Percentiles rank a stretch among this genome's conserved stretches.
Evolutionary conservation across 2,888 invertebrate species (phyloP).

Genomic region (Muschampia plurimacula): DNA sequence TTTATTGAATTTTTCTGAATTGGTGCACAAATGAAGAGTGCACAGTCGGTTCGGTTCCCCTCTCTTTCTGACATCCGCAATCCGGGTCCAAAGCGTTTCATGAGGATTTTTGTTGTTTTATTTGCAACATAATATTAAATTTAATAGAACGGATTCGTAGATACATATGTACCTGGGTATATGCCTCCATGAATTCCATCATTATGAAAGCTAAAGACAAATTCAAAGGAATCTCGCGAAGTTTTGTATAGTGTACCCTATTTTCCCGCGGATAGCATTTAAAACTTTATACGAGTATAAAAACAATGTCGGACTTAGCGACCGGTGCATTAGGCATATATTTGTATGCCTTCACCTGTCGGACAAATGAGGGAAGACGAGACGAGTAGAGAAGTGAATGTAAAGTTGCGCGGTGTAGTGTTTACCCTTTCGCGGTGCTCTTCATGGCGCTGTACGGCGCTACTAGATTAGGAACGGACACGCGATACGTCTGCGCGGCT

Average conservation of each 20-base stretch:
- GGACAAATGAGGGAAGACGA: slow-evolving; percentile 47
- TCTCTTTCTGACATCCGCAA: slow-evolving; percentile 71
- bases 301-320: slow-evolving; percentile 52
- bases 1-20: slow-evolving; percentile 84
- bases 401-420: slow-evolving; percentile 64
- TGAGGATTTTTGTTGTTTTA: slow-evolving; percentile 65
- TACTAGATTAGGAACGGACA: slow-evolving; percentile 53
- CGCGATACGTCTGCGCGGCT: slow-evolving; percentile 61
- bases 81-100: slow-evolving; percentile 57
- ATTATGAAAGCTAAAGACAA: slow-evolving; percentile 42
- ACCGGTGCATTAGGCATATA: slow-evolving; percentile 53
- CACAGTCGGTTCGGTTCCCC: slow-evolving; percentile 66
- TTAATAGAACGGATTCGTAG: no score
- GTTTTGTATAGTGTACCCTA: slow-evolving; percentile 37
- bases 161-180: no score
- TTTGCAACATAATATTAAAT: slow-evolving; percentile 47
- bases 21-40: slow-evolving; percentile 80
- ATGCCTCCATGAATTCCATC: no score
- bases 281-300: slow-evolving; percentile 59
- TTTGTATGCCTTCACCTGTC: slow-evolving; percentile 61
- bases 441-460: slow-evolving; percentile 45
- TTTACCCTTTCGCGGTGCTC: slow-evolving; percentile 64
- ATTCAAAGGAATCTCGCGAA: slow-evolving; percentile 44
- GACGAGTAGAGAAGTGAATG: slow-evolving; percentile 58
- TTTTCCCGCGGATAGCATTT: slow-evolving; percentile 57